phyloP scores from a whole-genome alignment of 92 coral and sea anemone genomes.

The Siderastrea siderea region DNA sequence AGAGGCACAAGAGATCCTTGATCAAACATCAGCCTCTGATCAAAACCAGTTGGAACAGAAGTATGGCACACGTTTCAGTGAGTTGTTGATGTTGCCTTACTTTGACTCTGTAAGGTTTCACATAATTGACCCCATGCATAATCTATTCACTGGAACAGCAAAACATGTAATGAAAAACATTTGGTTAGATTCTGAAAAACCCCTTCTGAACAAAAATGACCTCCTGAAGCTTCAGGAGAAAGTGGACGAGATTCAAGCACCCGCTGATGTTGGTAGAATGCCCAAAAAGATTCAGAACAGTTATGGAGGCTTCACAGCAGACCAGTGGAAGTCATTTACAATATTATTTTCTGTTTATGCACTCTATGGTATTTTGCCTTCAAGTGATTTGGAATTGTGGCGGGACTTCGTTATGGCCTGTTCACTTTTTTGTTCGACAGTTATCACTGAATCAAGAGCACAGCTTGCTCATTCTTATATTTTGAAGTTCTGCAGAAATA shows the following conservation, averaged over 20 bases:
- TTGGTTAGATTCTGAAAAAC: constrained; percentile 23
- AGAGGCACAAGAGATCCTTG: constrained; percentile 39
- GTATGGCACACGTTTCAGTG: constrained; percentile 65
- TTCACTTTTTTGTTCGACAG: constrained; percentile 33
- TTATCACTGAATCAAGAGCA: constrained; percentile 33
- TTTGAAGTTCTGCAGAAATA: constrained; percentile 23
- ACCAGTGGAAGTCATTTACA: constrained; percentile 72
- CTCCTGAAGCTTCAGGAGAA: constrained; percentile 37
- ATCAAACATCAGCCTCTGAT: constrained; percentile 46
- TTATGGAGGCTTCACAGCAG: constrained; percentile 73
- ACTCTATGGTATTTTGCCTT: constrained; percentile 30
- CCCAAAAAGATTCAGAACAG: constrained; percentile 55
- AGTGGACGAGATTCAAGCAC: constrained; percentile 45
- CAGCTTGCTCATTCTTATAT: constrained; percentile 12
- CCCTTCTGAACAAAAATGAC: constrained; percentile 1
- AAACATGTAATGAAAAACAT: constrained; percentile 65
- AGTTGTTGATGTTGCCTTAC: constrained; percentile 72
- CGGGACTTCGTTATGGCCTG: constrained; percentile 61
- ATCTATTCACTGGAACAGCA: constrained; percentile 59
- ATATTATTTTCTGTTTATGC: constrained; percentile 53
- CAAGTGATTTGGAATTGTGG: constrained; percentile 56
- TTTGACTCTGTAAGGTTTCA: constrained; percentile 67
- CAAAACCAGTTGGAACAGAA: constrained; percentile 1
- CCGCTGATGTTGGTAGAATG: constrained; percentile 56
- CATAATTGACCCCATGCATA: constrained; percentile 62